phyloP scores from a whole-genome alignment of 2,888 invertebrate genomes.

The Chloroclystis v-ata region DNA sequence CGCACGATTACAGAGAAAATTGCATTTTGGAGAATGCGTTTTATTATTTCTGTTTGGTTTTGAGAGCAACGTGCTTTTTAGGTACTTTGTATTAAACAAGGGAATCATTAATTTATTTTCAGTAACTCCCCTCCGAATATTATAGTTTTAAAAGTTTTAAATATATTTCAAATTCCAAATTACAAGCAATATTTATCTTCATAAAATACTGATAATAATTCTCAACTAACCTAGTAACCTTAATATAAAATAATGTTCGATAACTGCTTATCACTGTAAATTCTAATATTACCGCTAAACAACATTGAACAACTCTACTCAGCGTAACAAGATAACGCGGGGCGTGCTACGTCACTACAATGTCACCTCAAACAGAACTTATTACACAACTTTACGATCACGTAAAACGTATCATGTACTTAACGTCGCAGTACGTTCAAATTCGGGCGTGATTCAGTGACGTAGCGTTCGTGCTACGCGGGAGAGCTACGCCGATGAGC shows the following conservation, averaged over 20 bases:
- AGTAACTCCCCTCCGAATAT: too few relatives aligned
- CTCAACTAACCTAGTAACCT: too few relatives aligned
- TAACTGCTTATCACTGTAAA: too few relatives aligned
- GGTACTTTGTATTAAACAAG: too few relatives aligned
- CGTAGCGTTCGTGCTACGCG: constrained; percentile 7
- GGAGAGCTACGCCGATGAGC: constrained; percentile 17
- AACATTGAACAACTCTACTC: background rate
- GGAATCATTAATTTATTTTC: too few relatives aligned
- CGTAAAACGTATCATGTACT: constrained; percentile 15
- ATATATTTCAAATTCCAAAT: too few relatives aligned
- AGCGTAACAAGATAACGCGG: background rate
- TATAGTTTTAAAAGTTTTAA: too few relatives aligned
- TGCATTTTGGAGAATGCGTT: background rate
- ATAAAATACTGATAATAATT: too few relatives aligned
- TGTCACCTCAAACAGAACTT: constrained; percentile 27
- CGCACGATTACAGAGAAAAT: constrained; percentile 9
- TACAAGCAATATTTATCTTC: too few relatives aligned
- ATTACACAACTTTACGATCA: constrained; percentile 24
- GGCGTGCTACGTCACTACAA: constrained; percentile 7
- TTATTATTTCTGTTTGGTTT: background rate
- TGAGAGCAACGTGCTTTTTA: background rate
- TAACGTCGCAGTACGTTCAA: constrained; percentile 11
- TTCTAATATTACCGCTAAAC: background rate
- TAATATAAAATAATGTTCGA: too few relatives aligned
- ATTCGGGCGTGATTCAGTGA: constrained; percentile 21